Evolutionary conservation across 2,113 vertebrate genomes (phyloP).

Genomic region (Australoheros scitulus): DNA sequence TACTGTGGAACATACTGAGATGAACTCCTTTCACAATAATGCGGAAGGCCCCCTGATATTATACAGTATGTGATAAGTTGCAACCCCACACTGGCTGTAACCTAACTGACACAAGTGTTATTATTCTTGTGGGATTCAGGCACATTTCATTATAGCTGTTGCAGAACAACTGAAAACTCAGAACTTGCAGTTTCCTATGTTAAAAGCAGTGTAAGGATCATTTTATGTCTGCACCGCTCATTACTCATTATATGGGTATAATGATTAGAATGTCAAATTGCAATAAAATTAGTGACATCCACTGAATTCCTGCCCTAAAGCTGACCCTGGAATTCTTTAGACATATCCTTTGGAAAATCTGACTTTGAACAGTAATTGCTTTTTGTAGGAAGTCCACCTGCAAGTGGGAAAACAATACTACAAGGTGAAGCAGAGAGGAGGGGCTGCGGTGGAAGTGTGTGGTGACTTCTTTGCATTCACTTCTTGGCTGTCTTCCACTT

Average conservation of each 20-base stretch:
- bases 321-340: constrained; percentile 62
- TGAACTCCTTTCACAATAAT: neutral
- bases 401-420: constrained; percentile 73
- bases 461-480: constrained; percentile 46
- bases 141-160: neutral
- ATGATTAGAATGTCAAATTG: neutral
- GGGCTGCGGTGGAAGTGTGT: constrained; percentile 46
- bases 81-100: neutral
- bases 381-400: constrained; percentile 74
- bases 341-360: constrained; percentile 74
- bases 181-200: neutral
- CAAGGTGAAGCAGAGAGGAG: constrained; percentile 59
- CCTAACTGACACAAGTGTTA: neutral
- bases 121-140: neutral
- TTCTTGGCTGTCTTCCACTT: constrained; percentile 75
- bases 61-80: neutral
- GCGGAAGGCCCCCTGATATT: neutral
- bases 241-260: neutral
- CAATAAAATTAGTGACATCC: constrained; percentile 25
- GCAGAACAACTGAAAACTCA: neutral
- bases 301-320: constrained; percentile 35
- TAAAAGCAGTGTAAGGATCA: neutral
- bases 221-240: neutral
- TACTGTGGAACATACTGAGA: constrained; percentile 2
- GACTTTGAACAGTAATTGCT: constrained; percentile 46